These are phyloP conservation scores for Dendrocincla tyrannina DNA, from an alignment of 2,797 vertebrate genomes.

Conservation along the genomic window DNA sequence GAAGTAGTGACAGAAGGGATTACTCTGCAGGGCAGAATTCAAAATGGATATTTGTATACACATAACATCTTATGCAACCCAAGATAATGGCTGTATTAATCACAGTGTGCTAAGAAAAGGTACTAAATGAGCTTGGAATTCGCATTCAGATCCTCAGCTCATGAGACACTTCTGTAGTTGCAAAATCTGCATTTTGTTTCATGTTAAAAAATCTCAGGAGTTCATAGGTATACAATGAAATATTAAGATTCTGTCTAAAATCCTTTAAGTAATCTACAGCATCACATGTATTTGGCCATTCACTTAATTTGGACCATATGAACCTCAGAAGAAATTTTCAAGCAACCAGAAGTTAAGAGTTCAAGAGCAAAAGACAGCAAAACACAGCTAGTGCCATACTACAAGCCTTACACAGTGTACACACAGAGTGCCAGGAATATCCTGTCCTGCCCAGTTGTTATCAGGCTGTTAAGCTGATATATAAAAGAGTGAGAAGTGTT, in stretches of 20 bases:
- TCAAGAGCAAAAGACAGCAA: not conserved
- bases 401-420: not conserved
- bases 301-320: not conserved
- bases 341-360: not conserved
- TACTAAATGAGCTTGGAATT: not conserved
- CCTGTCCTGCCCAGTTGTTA: conserved; percentile 32
- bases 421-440: conserved; percentile 23
- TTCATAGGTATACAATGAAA: not conserved
- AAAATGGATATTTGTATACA: not conserved
- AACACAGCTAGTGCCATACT: not conserved
- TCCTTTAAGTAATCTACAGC: not conserved
- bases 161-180: not conserved
- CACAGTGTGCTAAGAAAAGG: not conserved
- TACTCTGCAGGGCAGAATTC: not conserved
- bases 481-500: conserved; percentile 65
- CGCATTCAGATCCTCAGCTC: not conserved
- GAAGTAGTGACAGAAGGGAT: not conserved
- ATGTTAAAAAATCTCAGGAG: not conserved
- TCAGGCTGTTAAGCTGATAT: conserved; percentile 45
- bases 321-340: not conserved
- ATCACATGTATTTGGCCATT: not conserved
- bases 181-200: not conserved
- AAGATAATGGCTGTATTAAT: not conserved
- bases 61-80: not conserved
- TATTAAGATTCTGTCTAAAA: not conserved